These are phyloP conservation scores for Bombus breviceps DNA, from an alignment of 1,140 invertebrate genomes.

Conservation along the genomic window DNA sequence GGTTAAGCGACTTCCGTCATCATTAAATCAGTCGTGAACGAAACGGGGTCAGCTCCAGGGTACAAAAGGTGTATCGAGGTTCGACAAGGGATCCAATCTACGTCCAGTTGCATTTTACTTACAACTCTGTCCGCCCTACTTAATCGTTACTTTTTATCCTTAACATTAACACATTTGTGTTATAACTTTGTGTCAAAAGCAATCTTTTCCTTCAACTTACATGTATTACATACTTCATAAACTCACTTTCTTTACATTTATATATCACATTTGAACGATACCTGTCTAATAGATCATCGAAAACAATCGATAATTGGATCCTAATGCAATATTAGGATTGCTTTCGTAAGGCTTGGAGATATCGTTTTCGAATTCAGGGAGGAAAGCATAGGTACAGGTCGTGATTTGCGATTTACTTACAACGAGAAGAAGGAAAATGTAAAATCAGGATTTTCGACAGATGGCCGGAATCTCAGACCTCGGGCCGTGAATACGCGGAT, in stretches of 20 bases:
- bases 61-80: slow-evolving; percentile 3
- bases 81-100: neutral
- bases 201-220: neutral
- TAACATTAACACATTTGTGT: neutral
- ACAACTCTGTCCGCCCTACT: neutral
- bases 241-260: neutral
- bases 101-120: neutral
- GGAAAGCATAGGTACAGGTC: neutral
- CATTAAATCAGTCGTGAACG: slow-evolving; percentile 1
- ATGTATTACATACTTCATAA: neutral
- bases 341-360: too few species aligned
- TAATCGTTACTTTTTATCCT: neutral
- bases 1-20: slow-evolving; percentile 8
- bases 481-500: slow-evolving; percentile 72
- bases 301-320: neutral
- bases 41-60: slow-evolving; percentile 6
- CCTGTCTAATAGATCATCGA: neutral
- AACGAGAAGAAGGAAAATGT: slow-evolving; percentile 73
- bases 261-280: neutral
- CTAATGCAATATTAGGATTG: neutral
- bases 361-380: neutral
- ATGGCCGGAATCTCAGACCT: slow-evolving; percentile 80
- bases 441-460: slow-evolving; percentile 80
- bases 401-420: slow-evolving; percentile 68
- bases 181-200: neutral